Evolutionary conservation across 35 echinoderm and acorn worm species (phyloP).

Genomic region (Ophiothrix spiculata): DNA sequence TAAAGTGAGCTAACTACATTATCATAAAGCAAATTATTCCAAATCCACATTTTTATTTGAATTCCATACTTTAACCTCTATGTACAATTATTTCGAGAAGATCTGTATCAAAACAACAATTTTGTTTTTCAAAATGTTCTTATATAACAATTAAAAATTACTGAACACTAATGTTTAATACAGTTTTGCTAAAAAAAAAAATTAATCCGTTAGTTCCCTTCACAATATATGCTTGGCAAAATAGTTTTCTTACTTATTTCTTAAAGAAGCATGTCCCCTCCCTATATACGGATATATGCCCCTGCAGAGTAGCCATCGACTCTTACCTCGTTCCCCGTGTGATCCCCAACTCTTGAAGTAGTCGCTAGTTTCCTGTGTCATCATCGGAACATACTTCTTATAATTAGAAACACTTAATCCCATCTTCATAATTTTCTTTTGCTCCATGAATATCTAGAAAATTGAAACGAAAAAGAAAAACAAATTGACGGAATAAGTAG

Average conservation of each 20-base stretch:
- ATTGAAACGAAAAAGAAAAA: neutral
- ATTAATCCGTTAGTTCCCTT: neutral
- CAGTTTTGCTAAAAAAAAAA: neutral
- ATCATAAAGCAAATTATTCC: too few species aligned
- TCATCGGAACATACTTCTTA: slow-evolving; percentile 33
- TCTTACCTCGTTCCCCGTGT: slow-evolving; percentile 50
- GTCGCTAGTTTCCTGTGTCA: slow-evolving; percentile 49
- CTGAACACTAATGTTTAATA: neutral
- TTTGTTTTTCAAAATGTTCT: neutral
- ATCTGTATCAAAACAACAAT: too few species aligned
- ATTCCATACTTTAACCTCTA: too few species aligned
- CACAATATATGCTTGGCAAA: too few species aligned
- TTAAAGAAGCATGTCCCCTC: neutral
- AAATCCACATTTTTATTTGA: too few species aligned
- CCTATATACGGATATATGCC: neutral
- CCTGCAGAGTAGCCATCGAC: too few species aligned
- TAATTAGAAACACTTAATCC: slow-evolving; percentile 59
- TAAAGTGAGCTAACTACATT: too few species aligned
- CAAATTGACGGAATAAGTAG: too few species aligned
- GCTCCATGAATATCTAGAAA: slow-evolving; percentile 59
- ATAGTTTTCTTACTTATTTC: neutral
- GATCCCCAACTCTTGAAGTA: slow-evolving; percentile 59
- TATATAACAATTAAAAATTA: neutral
- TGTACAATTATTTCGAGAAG: too few species aligned
- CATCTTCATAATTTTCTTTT: slow-evolving; percentile 71